Percentiles rank a stretch among this genome's conserved stretches.
These are phyloP conservation scores for Heliconius hermathena DNA, from an alignment of 1,140 invertebrate species.

Conservation along the genomic window DNA sequence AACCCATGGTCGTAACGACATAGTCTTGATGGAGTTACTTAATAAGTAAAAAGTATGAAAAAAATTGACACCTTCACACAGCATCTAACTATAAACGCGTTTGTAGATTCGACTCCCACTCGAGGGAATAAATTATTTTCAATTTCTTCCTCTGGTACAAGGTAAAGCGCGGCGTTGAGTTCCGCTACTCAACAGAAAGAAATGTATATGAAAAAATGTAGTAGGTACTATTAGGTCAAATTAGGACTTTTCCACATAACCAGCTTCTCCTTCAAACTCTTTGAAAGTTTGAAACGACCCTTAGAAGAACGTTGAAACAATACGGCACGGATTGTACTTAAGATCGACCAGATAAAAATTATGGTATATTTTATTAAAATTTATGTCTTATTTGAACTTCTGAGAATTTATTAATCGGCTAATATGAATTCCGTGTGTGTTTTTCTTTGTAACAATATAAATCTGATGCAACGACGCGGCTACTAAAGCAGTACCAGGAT, in stretches of 20 bases:
- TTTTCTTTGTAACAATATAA: constrained; percentile 51
- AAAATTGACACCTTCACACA: too few relatives aligned
- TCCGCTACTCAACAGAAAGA: too few relatives aligned
- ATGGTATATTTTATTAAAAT: constrained; percentile 77
- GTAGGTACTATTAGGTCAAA: too few relatives aligned
- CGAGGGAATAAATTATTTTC: too few relatives aligned
- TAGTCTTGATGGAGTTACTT: too few relatives aligned
- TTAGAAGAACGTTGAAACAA: constrained; percentile 64
- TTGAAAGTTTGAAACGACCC: constrained; percentile 34
- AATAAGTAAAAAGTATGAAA: too few relatives aligned
- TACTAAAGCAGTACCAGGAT: constrained; percentile 36
- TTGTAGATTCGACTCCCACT: too few relatives aligned
- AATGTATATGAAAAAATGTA: too few relatives aligned
- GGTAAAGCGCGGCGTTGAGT: too few relatives aligned
- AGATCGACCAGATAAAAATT: constrained; percentile 64
- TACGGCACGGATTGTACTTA: constrained; percentile 58
- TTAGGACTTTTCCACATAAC: background rate
- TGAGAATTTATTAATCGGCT: constrained; percentile 78
- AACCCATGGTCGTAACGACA: too few relatives aligned
- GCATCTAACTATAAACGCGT: too few relatives aligned
- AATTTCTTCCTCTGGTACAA: too few relatives aligned
- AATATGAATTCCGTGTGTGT: constrained; percentile 76
- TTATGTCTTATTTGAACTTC: constrained; percentile 78
- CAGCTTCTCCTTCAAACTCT: background rate
- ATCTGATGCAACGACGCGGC: constrained; percentile 65